These are phyloP conservation scores for Alouatta palliata DNA, from an alignment of 2,113 vertebrate genomes.

Conservation along the genomic window DNA sequence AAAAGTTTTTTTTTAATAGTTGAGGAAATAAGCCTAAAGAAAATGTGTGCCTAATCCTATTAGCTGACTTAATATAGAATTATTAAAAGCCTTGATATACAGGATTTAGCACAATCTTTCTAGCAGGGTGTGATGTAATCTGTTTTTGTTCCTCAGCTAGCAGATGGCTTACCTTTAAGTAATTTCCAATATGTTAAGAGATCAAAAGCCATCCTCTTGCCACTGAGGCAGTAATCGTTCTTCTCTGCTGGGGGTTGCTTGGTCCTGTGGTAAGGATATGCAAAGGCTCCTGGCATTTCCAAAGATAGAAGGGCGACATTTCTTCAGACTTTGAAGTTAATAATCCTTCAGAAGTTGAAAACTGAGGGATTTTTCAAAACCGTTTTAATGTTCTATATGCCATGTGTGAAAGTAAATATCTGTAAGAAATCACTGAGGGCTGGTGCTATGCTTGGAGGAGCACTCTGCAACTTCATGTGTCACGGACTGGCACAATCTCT, in stretches of 20 bases:
- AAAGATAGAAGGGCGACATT: slow-evolving; percentile 96
- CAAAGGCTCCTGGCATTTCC: slow-evolving; percentile 96
- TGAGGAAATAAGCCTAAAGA: slow-evolving; percentile 84
- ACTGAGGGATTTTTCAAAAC: slow-evolving; percentile 85
- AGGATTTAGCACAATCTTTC: slow-evolving; percentile 89
- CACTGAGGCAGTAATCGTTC: slow-evolving; percentile 90
- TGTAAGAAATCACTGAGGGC: slow-evolving; percentile 72
- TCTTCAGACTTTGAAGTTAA: slow-evolving; percentile 98
- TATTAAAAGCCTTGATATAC: slow-evolving; percentile 88
- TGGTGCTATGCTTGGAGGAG: not conserved
- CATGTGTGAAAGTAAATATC: slow-evolving; percentile 84
- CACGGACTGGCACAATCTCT: not conserved
- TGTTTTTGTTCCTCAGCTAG: slow-evolving; percentile 90
- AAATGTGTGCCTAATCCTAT: slow-evolving; percentile 90
- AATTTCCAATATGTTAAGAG: slow-evolving; percentile 94
- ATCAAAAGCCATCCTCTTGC: slow-evolving; percentile 92
- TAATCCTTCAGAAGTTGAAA: slow-evolving; percentile 95
- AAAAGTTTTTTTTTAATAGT: slow-evolving; percentile 76
- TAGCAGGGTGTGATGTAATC: slow-evolving; percentile 94
- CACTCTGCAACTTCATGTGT: accelerated
- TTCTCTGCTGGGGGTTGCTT: slow-evolving; percentile 89
- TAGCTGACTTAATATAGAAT: slow-evolving; percentile 91
- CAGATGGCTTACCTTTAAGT: slow-evolving; percentile 94
- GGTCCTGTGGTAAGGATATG: slow-evolving; percentile 89
- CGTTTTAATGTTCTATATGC: slow-evolving; percentile 87